phyloP scores from a whole-genome alignment of 2,113 vertebrate genomes.

The Stigmatopora argus region DNA sequence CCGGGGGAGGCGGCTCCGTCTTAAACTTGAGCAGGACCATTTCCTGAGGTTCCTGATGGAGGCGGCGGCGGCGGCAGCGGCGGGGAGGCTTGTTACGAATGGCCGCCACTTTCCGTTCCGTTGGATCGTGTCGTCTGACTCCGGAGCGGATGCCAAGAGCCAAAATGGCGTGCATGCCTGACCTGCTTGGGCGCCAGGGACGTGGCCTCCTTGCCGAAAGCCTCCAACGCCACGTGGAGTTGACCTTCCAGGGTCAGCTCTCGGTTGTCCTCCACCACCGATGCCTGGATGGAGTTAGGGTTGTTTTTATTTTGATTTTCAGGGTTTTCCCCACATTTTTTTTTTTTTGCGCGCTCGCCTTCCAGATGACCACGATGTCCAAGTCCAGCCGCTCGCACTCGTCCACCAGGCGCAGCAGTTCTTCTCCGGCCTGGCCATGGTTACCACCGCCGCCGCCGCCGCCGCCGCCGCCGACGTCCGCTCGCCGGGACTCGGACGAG shows the following conservation, averaged over 20 bases:
- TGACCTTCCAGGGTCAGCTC: constrained; percentile 95
- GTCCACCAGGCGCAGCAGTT: constrained; percentile 71
- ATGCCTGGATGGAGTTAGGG: too few relatives aligned
- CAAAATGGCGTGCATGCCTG: neutral
- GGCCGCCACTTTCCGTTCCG: constrained; percentile 59
- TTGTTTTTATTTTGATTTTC: too few relatives aligned
- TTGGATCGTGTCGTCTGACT: too few relatives aligned
- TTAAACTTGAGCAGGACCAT: constrained; percentile 87
- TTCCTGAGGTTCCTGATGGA: constrained; percentile 83
- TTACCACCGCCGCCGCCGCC: constrained; percentile 35
- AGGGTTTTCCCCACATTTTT: too few relatives aligned
- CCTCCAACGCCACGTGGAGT: constrained; percentile 84
- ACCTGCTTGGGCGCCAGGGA: constrained; percentile 86
- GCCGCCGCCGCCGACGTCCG: neutral
- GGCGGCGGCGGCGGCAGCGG: too few relatives aligned
- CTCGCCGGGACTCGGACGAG: constrained; percentile 66
- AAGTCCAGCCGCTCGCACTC: constrained; percentile 87
- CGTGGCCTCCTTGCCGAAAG: constrained; percentile 84
- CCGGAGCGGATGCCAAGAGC: too few relatives aligned
- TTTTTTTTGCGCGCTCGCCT: too few relatives aligned
- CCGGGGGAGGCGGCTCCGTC: constrained; percentile 74
- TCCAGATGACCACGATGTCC: constrained; percentile 88
- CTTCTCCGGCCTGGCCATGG: constrained; percentile 22
- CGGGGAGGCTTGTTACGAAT: too few relatives aligned
- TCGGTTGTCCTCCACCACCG: constrained; percentile 92